A percentile compares a stretch with the other conserved stretches of the same genome.
phyloP scores from a whole-genome alignment of 1,140 invertebrate genomes.

The Lepidotrigona ventralis region DNA sequence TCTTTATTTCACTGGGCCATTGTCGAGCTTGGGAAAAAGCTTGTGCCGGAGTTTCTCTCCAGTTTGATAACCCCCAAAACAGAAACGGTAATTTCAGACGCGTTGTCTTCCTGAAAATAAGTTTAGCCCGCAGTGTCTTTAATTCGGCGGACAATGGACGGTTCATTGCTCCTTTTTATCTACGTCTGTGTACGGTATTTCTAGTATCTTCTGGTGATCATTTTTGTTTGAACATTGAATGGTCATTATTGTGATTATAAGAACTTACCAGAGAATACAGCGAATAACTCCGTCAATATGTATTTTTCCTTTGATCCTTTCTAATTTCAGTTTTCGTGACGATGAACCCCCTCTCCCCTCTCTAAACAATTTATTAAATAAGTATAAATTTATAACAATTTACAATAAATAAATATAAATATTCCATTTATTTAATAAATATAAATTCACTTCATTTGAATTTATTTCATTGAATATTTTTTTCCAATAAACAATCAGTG shows the following conservation, averaged over 20 bases:
- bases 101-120: background rate
- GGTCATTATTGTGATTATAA: background rate
- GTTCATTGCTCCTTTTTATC: background rate
- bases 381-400: too few species aligned
- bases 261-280: too few species aligned
- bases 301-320: background rate
- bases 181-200: background rate
- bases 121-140: background rate
- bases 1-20: slow-evolving; percentile 26
- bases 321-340: background rate
- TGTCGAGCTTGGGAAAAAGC: slow-evolving; percentile 10
- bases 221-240: background rate
- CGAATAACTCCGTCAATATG: too few species aligned
- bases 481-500: too few species aligned
- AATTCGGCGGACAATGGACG: background rate
- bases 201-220: background rate
- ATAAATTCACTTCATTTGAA: too few species aligned
- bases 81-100: background rate
- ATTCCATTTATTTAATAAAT: too few species aligned
- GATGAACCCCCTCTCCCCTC: background rate
- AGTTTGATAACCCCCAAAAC: slow-evolving; percentile 2
- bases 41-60: slow-evolving; percentile 10
- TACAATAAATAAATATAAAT: too few species aligned
- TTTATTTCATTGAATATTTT: too few species aligned
- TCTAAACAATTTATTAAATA: too few species aligned